Percentiles rank a stretch among this genome's conserved stretches.
These are phyloP conservation scores for Eulemur coronatus DNA, from an alignment of 2,797 vertebrate genomes.

Conservation along the genomic window DNA sequence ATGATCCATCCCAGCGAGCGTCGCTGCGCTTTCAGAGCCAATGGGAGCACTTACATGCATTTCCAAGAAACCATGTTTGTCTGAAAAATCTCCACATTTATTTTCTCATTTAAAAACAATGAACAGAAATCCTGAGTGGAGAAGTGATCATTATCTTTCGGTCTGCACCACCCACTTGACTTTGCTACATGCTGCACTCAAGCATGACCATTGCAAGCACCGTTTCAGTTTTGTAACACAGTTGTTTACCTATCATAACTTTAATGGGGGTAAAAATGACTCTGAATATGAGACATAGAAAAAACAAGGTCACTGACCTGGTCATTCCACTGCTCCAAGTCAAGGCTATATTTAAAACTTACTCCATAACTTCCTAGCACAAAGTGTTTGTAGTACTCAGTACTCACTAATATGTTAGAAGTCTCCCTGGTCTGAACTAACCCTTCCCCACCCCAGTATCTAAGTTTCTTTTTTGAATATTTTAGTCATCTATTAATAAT, in stretches of 20 bases:
- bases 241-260: neutral
- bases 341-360: neutral
- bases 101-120: conserved; percentile 27
- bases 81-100: conserved; percentile 1
- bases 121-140: neutral
- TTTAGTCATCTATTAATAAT: conserved; percentile 37
- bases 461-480: neutral
- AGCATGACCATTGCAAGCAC: neutral
- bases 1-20: neutral
- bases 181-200: neutral
- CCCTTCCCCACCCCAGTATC: neutral
- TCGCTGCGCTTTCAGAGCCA: neutral
- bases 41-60: neutral
- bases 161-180: neutral
- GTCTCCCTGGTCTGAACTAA: neutral
- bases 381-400: neutral
- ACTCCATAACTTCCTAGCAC: neutral
- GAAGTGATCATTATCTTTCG: neutral
- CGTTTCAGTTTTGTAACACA: neutral
- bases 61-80: conserved; percentile 40
- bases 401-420: neutral
- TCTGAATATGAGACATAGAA: neutral
- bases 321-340: neutral
- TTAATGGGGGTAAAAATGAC: neutral
- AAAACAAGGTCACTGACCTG: neutral